Conservation (phyloP, 2,888 invertebrate species). For the Seira musarum region DNA sequence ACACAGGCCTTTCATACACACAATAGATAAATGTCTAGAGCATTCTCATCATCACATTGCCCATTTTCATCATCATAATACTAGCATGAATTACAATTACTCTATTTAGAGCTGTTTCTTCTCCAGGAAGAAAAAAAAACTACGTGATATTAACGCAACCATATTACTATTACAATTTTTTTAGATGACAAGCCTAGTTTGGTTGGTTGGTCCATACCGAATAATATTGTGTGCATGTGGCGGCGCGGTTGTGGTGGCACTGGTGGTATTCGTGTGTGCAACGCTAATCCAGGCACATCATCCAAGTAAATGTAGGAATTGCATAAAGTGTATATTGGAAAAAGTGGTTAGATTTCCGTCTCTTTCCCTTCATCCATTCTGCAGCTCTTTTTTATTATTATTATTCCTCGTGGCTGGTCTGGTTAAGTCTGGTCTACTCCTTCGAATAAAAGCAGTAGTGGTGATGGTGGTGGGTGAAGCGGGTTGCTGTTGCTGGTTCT, state of each 20-base stretch:
- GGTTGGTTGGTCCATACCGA: neutral
- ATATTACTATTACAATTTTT: neutral
- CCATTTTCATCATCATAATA: neutral
- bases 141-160: neutral
- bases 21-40: too few species aligned
- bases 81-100: neutral
- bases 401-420: neutral
- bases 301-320: slow-evolving; percentile 7
- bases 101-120: neutral
- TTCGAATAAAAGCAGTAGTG: too few species aligned
- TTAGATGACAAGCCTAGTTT: too few species aligned
- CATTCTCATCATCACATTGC: neutral
- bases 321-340: neutral
- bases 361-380: slow-evolving; percentile 21
- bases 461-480: too few species aligned
- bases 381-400: too few species aligned
- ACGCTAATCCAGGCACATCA: slow-evolving; percentile 3
- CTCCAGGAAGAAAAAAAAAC: neutral
- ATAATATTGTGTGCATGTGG: neutral
- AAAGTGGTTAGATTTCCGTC: slow-evolving; percentile 32
- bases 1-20: too few species aligned
- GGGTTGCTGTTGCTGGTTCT: too few species aligned
- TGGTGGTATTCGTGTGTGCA: neutral
- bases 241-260: neutral
- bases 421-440: neutral